Conservation (phyloP, 1,140 invertebrate genomes). For the Aleiodes sp. region DNA sequence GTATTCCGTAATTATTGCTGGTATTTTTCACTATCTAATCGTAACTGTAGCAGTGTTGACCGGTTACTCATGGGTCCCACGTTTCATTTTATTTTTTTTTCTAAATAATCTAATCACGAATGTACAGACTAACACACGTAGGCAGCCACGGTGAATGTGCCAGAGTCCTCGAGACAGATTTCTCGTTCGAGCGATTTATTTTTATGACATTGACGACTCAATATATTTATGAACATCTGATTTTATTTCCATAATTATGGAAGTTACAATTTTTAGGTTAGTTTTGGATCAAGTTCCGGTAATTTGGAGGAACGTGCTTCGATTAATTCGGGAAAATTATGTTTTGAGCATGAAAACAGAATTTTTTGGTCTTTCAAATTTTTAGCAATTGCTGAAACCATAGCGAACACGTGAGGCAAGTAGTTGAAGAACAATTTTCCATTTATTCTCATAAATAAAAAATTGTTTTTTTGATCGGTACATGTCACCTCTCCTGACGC, state of each 20-base stretch:
- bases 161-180: not conserved
- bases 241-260: not conserved
- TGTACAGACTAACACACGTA: conserved; percentile 6
- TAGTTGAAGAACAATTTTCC: too few species aligned
- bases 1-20: conserved; percentile 48
- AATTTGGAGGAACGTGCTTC: not conserved
- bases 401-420: too few species aligned
- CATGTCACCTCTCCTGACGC: too few species aligned
- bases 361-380: too few species aligned
- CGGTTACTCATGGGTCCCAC: conserved; percentile 26
- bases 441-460: too few species aligned
- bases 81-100: too few species aligned
- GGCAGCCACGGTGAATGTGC: conserved; percentile 6
- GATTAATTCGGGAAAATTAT: not conserved
- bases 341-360: too few species aligned
- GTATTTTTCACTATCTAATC: conserved; percentile 45
- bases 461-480: too few species aligned
- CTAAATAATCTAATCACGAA: conserved; percentile 43
- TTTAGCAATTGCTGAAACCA: too few species aligned
- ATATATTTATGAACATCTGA: not conserved
- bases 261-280: too few species aligned
- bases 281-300: not conserved
- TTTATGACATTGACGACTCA: not conserved
- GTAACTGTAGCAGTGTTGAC: conserved; percentile 37
- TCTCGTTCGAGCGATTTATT: not conserved